A percentile compares a stretch with the other conserved stretches of the same genome.
Evolutionary conservation across 2,113 vertebrate genomes (phyloP).

Genomic region (Chaenogobius annularis): DNA sequence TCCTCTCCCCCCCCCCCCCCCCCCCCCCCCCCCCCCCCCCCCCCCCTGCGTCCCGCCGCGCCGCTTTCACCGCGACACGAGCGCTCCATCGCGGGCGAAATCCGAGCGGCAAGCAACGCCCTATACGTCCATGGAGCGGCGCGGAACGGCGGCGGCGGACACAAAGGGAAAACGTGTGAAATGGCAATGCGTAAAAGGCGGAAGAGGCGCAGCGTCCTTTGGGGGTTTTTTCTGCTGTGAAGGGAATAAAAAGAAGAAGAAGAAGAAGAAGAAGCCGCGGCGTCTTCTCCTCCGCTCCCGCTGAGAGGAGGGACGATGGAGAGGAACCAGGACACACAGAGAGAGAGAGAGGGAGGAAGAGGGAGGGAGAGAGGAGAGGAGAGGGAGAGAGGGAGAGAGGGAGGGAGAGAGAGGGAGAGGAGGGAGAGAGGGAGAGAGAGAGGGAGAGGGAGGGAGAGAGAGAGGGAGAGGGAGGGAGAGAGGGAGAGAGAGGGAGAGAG

Average conservation of each 20-base stretch:
- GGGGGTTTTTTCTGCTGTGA: neutral
- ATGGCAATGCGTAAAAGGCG: neutral
- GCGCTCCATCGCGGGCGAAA: neutral
- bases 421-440: neutral
- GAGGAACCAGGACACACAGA: neutral
- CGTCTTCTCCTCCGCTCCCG: neutral
- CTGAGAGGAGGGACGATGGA: neutral
- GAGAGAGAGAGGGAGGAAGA: neutral
- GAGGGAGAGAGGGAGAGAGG: neutral
- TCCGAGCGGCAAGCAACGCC: slow-evolving; percentile 10
- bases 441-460: neutral
- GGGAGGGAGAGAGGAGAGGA: neutral
- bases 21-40: too few relatives aligned
- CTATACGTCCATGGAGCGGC: neutral
- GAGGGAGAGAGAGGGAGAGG: neutral
- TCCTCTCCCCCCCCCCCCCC: too few relatives aligned
- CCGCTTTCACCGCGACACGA: neutral
- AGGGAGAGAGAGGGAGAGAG: too few relatives aligned
- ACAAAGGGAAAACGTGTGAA: neutral
- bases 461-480: too few relatives aligned
- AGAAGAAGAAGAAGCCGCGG: neutral
- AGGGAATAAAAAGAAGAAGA: neutral
- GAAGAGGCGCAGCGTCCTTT: neutral
- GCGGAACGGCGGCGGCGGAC: neutral
- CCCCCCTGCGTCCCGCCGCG: too few relatives aligned